Evolutionary conservation across 2,113 vertebrate species (phyloP).

Genomic region (Podarcis cretensis): DNA sequence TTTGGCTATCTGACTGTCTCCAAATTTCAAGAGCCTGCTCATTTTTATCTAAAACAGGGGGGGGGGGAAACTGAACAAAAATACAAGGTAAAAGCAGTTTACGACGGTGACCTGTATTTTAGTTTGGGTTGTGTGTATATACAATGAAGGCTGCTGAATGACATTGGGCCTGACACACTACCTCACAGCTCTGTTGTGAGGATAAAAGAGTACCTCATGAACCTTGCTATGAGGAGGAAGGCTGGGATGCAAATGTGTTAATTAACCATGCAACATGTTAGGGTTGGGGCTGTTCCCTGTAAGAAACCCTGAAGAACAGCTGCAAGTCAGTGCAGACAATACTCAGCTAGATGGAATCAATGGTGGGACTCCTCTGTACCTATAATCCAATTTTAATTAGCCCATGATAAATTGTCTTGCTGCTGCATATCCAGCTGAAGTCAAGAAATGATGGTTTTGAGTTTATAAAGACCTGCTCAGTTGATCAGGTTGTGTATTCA

Average conservation of each 20-base stretch:
- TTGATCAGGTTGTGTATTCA: not conserved
- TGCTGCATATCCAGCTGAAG: not conserved
- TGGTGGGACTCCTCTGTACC: not conserved
- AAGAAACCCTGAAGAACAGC: no score
- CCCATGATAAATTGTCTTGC: not conserved
- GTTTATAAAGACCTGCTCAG: not conserved
- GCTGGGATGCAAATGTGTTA: not conserved
- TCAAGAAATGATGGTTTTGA: not conserved
- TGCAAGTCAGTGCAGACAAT: no score
- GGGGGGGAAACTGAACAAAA: not conserved
- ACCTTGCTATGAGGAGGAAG: not conserved
- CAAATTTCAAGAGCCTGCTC: not conserved
- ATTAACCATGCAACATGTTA: not conserved
- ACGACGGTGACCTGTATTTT: not conserved
- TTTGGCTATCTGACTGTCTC: no score
- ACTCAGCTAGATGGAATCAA: no score
- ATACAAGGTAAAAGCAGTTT: not conserved
- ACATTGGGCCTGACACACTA: no score
- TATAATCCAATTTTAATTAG: not conserved
- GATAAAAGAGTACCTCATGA: no score
- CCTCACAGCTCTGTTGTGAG: not conserved
- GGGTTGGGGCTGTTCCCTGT: no score
- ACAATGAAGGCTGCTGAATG: not conserved
- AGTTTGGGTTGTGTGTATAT: not conserved
- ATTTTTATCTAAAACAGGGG: not conserved